phyloP scores from a whole-genome alignment of 1,140 invertebrate species.

The Pseudoatta argentina region DNA sequence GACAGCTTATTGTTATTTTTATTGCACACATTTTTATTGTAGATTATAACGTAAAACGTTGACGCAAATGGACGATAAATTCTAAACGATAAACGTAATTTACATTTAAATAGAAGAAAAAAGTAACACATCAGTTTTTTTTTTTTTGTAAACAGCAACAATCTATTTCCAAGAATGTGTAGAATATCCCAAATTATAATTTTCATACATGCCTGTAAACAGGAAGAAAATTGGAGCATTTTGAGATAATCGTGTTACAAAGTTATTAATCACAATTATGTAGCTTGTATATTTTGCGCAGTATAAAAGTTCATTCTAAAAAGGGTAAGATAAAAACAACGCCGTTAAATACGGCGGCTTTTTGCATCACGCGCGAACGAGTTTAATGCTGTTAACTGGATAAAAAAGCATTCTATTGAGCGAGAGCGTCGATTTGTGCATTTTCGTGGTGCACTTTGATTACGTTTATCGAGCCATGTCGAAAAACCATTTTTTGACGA shows the following conservation, averaged over 20 bases:
- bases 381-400: constrained; percentile 17
- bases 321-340: constrained; percentile 9
- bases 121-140: neutral
- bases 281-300: neutral
- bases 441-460: constrained; percentile 13
- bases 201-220: neutral
- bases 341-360: constrained; percentile 17
- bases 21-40: neutral
- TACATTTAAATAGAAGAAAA: neutral
- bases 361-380: neutral
- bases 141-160: neutral
- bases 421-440: neutral
- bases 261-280: constrained; percentile 20
- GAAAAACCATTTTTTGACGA: constrained; percentile 27
- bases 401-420: constrained; percentile 29
- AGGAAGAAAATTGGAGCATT: neutral
- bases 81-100: neutral
- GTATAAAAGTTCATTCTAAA: neutral
- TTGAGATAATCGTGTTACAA: constrained; percentile 2
- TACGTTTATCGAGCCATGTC: constrained; percentile 23
- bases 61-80: neutral
- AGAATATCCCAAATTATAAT: neutral
- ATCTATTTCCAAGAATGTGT: neutral
- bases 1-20: constrained; percentile 5
- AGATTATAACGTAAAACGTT: neutral